Evolutionary conservation across 2,888 invertebrate species (phyloP), one percentile per base, ranked within the genome.

Genomic region (Papilio protenor): DNA sequence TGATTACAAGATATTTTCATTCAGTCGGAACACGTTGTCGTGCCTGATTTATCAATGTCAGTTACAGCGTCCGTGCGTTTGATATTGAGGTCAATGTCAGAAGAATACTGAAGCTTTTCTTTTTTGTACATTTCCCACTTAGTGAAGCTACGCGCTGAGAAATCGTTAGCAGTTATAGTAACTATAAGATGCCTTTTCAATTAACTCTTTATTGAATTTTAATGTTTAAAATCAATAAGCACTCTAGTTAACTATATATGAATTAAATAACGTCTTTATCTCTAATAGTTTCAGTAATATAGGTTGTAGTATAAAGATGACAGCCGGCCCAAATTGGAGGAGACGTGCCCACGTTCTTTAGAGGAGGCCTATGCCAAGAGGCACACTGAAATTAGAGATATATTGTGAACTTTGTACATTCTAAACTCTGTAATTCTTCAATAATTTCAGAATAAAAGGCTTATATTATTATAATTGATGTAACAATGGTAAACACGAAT

Each of bases 11-110:
- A 79, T 78, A 77, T 77, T 82, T 72, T 80, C 77, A 78, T 80
- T 76, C 73, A 70, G 61, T 66, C 79, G 70, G 79, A 77, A 77
- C 80, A 59, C 70, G 70, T 80, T 79, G 77, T 80, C 79, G 64
- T 75, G 78, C 77, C 79, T 82, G 82, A 85, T 85, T 84, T 84
- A 83, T 85, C 81, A 83, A 77, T 61, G 73, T 52, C 74, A 61
- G 27, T 57, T 69, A 66, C 77, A 57, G 49, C 21, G 57, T 73
- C 40, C 47, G 61, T 61, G 49, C 18, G 59, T 73, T 69, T 33
- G 27, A 73, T 74, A 70, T 74, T 77, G 33, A 55, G 64, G 71
- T 18, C 59, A 76, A 49, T 64, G 49, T 71, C 61, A 72, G 12
- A 72, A 49, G 64, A 71, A 61, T 61, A 76, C 14, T 49, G 23